These are phyloP conservation scores for Thecocarcelia acutangulata DNA, from an alignment of 2,888 invertebrate genomes.

Conservation along the genomic window DNA sequence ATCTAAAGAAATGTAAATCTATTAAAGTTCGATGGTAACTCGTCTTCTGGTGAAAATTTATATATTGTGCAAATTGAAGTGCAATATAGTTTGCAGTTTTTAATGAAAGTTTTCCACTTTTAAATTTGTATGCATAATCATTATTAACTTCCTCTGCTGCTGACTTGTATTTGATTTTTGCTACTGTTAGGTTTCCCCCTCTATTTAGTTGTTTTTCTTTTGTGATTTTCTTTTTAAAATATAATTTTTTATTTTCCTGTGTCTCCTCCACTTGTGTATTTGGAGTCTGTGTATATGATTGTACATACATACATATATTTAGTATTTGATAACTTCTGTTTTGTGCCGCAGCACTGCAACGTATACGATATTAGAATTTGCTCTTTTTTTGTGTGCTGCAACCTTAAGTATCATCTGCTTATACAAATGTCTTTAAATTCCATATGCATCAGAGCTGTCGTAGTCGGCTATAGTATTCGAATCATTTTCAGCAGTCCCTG, in stretches of 20 bases:
- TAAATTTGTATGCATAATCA: conserved; percentile 51
- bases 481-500: too few species aligned
- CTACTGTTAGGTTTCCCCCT: conserved; percentile 62
- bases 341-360: conserved; percentile 51
- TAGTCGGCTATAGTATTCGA: not conserved
- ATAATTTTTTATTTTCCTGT: conserved; percentile 57
- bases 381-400: conserved; percentile 43
- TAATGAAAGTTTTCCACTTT: not conserved
- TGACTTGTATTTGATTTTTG: conserved; percentile 28
- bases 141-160: conserved; percentile 54
- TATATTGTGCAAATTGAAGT: not conserved
- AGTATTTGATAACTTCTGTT: conserved; percentile 59
- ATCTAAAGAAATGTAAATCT: conserved; percentile 11
- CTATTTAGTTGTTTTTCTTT: conserved; percentile 45
- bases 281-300: conserved; percentile 65
- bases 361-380: conserved; percentile 30
- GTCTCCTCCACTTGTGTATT: conserved; percentile 52
- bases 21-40: conserved; percentile 13
- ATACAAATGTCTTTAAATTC: not conserved
- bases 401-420: conserved; percentile 36
- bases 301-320: conserved; percentile 47
- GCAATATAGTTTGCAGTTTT: not conserved
- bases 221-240: conserved; percentile 37
- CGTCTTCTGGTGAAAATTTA: not conserved
- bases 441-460: conserved; percentile 2